Conservation (phyloP, 2,888 invertebrate species). For the Ochropacha duplaris region DNA sequence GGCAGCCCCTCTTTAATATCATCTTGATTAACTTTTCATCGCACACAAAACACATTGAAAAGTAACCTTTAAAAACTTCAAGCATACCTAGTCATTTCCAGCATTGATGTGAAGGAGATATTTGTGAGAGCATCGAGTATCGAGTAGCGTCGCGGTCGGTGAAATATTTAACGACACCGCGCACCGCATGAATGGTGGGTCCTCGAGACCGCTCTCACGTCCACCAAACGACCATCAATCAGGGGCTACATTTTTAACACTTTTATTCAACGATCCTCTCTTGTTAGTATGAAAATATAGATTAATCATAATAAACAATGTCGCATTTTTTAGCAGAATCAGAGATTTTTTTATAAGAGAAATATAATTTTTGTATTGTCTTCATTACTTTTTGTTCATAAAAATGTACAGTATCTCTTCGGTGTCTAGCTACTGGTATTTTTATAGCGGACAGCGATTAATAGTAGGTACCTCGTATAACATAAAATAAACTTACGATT, state of each 20-base stretch:
- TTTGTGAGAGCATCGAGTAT: conserved; percentile 27
- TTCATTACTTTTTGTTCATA: no score
- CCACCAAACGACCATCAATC: conserved; percentile 45
- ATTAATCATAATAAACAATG: conserved; percentile 36
- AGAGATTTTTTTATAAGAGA: no score
- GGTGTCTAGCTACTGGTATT: no score
- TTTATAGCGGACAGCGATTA: no score
- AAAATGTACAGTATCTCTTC: no score
- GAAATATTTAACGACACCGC: conserved; percentile 41
- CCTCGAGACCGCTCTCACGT: conserved; percentile 7
- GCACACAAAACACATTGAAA: conserved; percentile 21
- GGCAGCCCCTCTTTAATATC: no score
- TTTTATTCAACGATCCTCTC: conserved; percentile 29
- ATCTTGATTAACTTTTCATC: no score
- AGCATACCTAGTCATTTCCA: conserved; percentile 37
- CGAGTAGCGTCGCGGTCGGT: background rate
- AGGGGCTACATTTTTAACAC: conserved; percentile 44
- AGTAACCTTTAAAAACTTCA: conserved; percentile 32
- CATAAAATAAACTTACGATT: background rate
- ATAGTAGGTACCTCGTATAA: no score
- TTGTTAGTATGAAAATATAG: conserved; percentile 35
- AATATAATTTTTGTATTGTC: no score
- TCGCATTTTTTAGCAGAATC: no score
- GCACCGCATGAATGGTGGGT: conserved; percentile 27
- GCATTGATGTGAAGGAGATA: conserved; percentile 21